phyloP scores from a whole-genome alignment of 2,797 vertebrate species.

The Enteromius unitaeniatus region DNA sequence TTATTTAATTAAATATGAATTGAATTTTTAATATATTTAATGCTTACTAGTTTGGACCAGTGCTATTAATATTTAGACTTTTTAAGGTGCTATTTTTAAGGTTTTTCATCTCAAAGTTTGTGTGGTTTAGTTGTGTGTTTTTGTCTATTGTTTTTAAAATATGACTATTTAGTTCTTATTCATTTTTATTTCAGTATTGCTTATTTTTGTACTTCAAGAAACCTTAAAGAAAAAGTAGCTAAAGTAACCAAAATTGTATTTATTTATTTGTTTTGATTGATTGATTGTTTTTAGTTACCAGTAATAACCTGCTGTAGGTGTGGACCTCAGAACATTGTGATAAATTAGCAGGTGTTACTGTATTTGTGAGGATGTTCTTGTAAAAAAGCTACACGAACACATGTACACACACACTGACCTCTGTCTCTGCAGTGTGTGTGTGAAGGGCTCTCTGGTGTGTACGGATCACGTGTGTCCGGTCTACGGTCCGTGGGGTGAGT shows the following conservation, averaged over 20 bases:
- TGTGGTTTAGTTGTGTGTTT: neutral
- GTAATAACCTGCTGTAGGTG: neutral
- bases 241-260: neutral
- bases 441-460: constrained; percentile 82
- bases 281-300: neutral
- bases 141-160: neutral
- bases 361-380: neutral
- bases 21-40: too few species aligned
- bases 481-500: constrained; percentile 80
- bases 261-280: neutral
- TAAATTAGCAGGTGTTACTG: neutral
- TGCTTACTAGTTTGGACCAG: neutral
- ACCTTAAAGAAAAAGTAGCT: neutral
- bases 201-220: neutral
- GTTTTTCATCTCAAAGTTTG: neutral
- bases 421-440: constrained; percentile 79
- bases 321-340: neutral
- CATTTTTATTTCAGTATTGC: neutral
- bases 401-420: neutral
- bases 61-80: neutral
- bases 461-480: constrained; percentile 73
- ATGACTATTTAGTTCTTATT: neutral
- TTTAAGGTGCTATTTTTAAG: too few species aligned
- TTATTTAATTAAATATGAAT: too few species aligned
- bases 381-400: neutral